These are phyloP conservation scores for Pseudopodoces humilis DNA, from an alignment of 2,113 vertebrate species.

Conservation along the genomic window DNA sequence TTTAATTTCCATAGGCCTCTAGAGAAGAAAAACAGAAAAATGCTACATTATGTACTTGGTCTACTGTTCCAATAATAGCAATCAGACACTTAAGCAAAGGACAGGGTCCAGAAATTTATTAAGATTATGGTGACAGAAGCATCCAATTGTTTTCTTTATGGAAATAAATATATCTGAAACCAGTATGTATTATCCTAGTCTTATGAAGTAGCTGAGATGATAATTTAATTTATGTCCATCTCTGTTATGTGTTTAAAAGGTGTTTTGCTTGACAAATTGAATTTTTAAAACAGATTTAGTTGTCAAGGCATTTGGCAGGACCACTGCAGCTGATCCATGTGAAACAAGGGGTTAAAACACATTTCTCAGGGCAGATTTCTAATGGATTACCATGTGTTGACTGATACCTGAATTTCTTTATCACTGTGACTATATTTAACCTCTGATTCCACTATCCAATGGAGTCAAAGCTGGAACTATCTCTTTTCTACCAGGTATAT, in stretches of 20 bases:
- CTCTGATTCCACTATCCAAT: not conserved
- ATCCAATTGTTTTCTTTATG: not conserved
- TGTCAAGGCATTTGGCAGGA: not conserved
- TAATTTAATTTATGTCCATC: not conserved
- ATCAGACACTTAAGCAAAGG: not conserved
- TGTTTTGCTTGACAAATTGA: not conserved
- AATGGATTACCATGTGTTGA: not conserved
- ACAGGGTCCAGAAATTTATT: not conserved
- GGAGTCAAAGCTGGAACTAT: not conserved
- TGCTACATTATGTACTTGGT: not conserved
- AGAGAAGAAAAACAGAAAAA: not conserved
- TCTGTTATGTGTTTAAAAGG: not conserved
- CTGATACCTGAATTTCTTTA: not conserved
- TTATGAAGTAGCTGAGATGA: not conserved
- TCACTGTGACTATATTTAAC: accelerated
- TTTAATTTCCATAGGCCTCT: not conserved
- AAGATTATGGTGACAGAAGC: not conserved
- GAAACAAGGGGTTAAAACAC: not conserved
- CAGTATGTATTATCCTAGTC: not conserved
- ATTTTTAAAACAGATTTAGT: not conserved
- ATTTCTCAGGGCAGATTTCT: not conserved
- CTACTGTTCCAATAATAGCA: not conserved
- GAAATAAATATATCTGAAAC: slow-evolving; percentile 12
- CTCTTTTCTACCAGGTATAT: not conserved
- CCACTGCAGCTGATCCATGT: not conserved